Evolutionary conservation across 2,113 vertebrate genomes (phyloP).

Genomic region (Fulica atra): DNA sequence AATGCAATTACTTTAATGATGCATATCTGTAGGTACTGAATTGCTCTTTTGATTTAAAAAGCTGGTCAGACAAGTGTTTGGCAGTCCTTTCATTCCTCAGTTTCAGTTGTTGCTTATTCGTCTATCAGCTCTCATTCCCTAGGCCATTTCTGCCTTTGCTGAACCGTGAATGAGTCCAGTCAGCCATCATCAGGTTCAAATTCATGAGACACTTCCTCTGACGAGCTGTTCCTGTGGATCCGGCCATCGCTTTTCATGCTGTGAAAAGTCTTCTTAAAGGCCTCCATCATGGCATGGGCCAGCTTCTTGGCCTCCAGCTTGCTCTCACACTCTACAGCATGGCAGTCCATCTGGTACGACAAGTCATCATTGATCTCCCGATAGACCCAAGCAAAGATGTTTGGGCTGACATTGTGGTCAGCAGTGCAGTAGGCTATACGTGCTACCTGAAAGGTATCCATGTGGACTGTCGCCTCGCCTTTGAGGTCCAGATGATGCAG

Average conservation of each 20-base stretch:
- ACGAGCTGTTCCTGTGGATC: slow-evolving; percentile 92
- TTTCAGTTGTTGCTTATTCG: slow-evolving; percentile 67
- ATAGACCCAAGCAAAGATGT: slow-evolving; percentile 98
- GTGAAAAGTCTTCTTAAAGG: slow-evolving; percentile 98
- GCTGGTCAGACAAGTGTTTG: slow-evolving; percentile 73
- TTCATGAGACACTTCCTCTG: slow-evolving; percentile 89
- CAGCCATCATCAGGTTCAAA: slow-evolving; percentile 90
- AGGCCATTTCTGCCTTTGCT: slow-evolving; percentile 68
- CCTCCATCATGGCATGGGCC: slow-evolving; percentile 99
- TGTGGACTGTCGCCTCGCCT: slow-evolving; percentile 87
- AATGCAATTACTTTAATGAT: slow-evolving; percentile 74
- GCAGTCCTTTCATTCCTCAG: slow-evolving; percentile 72
- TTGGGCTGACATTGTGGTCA: slow-evolving; percentile 92
- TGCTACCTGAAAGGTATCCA: slow-evolving; percentile 99
- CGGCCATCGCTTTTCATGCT: slow-evolving; percentile 97
- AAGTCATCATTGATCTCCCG: slow-evolving; percentile 98
- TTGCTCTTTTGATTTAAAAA: slow-evolving; percentile 78
- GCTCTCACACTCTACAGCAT: slow-evolving; percentile 95
- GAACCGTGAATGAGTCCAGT: slow-evolving; percentile 41
- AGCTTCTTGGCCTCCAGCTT: slow-evolving; percentile 98
- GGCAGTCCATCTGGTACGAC: slow-evolving; percentile 99
- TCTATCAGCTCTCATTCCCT: slow-evolving; percentile 71
- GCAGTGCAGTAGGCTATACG: slow-evolving; percentile 99
- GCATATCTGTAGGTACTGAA: slow-evolving; percentile 77
- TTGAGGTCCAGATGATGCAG: slow-evolving; percentile 92